Evolutionary conservation across 2,888 invertebrate genomes (phyloP).

Genomic region (Bombylius major): DNA sequence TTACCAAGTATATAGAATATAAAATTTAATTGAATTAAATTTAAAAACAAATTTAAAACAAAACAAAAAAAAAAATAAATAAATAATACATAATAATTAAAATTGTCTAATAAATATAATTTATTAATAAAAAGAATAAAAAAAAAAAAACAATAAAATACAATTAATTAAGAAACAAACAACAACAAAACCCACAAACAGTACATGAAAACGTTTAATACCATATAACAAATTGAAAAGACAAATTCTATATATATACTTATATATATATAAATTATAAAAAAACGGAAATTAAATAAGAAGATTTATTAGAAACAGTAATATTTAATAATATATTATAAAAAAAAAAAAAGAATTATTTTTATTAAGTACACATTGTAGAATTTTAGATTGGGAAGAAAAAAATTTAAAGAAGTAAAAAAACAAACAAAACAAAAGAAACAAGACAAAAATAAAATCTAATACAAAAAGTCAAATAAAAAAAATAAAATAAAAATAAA

Average conservation of each 20-base stretch:
- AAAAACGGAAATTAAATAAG: background rate
- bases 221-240: too few relatives aligned
- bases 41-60: too few relatives aligned
- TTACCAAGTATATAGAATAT: too few relatives aligned
- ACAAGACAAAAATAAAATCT: background rate
- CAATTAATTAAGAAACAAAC: too few relatives aligned
- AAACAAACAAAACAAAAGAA: conserved; percentile 3
- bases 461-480: background rate
- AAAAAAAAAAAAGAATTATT: background rate
- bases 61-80: too few relatives aligned
- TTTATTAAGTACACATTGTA: background rate
- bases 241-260: too few relatives aligned
- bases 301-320: background rate
- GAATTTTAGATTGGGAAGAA: background rate
- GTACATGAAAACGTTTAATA: too few relatives aligned
- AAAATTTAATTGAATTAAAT: too few relatives aligned
- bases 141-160: background rate
- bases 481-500: conserved; percentile 5
- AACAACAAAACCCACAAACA: too few relatives aligned
- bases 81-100: too few relatives aligned
- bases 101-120: too few relatives aligned
- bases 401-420: background rate
- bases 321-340: background rate
- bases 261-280: background rate
- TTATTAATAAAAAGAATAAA: background rate